These are phyloP conservation scores for Phlogophora meticulosa DNA, from an alignment of 2,888 invertebrate species.

Conservation along the genomic window DNA sequence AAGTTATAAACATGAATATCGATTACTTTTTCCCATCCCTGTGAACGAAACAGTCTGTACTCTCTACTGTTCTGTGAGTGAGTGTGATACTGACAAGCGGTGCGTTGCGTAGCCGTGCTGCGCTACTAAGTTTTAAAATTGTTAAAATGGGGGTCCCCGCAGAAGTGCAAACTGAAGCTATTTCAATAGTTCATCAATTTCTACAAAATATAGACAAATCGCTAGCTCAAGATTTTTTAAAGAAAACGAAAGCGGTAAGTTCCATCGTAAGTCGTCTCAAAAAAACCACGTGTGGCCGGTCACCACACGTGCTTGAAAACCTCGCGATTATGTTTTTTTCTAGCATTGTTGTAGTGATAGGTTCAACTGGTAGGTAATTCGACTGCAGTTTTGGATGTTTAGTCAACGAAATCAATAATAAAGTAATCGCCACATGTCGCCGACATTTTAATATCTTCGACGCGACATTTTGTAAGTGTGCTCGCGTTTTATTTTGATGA, in stretches of 20 bases:
- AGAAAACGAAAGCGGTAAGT: slow-evolving; percentile 95
- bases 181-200: slow-evolving; percentile 93
- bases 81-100: slow-evolving; percentile 53
- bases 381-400: background rate
- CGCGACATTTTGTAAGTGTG: slow-evolving; percentile 29
- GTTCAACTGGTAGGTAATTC: slow-evolving; percentile 5
- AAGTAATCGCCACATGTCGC: slow-evolving; percentile 27
- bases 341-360: background rate
- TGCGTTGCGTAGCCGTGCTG: slow-evolving; percentile 33
- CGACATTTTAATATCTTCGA: slow-evolving; percentile 27
- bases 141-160: slow-evolving; percentile 79
- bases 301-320: slow-evolving; percentile 77
- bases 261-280: slow-evolving; percentile 42
- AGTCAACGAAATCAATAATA: background rate
- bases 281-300: slow-evolving; percentile 82
- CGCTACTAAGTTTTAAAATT: slow-evolving; percentile 2
- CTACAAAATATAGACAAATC: slow-evolving; percentile 92
- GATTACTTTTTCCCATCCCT: too few relatives aligned
- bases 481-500: background rate
- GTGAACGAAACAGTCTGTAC: too few relatives aligned
- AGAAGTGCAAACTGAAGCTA: slow-evolving; percentile 77
- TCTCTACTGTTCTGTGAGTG: too few relatives aligned
- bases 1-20: too few relatives aligned
- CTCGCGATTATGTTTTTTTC: background rate
- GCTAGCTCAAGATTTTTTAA: slow-evolving; percentile 93